Conservation (phyloP, 2,888 invertebrate genomes). For the Drosophila melanosoma region DNA sequence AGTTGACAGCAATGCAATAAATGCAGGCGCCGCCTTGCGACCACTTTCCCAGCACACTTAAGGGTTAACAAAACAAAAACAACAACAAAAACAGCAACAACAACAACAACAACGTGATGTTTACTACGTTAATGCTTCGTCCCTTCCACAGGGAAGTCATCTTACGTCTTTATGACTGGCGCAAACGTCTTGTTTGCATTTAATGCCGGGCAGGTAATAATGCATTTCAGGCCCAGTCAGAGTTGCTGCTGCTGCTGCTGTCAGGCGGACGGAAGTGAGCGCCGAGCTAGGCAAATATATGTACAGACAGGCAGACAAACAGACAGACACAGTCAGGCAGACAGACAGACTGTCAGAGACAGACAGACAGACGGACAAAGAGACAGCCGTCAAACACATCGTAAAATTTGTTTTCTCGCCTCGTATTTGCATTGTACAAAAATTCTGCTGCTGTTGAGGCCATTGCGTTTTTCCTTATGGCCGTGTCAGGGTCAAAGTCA, state of each 20-base stretch:
- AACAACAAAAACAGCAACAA: not conserved
- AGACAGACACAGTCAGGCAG: constrained; percentile 5
- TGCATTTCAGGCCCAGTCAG: constrained; percentile 57
- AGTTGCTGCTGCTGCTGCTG: not conserved
- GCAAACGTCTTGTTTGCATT: constrained; percentile 75
- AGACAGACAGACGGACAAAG: constrained; percentile 28
- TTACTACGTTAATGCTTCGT: constrained; percentile 28
- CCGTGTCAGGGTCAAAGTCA: constrained; percentile 77
- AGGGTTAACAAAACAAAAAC: constrained; percentile 47
- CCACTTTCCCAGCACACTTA: constrained; percentile 41
- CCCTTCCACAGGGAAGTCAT: constrained; percentile 60
- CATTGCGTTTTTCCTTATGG: constrained; percentile 27
- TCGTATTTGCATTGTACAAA: constrained; percentile 72
- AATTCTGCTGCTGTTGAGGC: constrained; percentile 20
- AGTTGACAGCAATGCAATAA: constrained; percentile 5
- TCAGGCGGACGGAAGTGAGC: constrained; percentile 68
- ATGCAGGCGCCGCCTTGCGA: constrained; percentile 44
- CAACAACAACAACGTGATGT: not conserved
- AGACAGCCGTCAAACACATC: constrained; percentile 83
- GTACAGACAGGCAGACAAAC: constrained; percentile 11
- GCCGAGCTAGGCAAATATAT: constrained; percentile 46
- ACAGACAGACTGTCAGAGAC: constrained; percentile 12
- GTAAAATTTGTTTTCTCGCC: constrained; percentile 79
- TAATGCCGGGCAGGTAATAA: constrained; percentile 79
- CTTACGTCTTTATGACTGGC: constrained; percentile 71